Evolutionary conservation across 2,797 vertebrate genomes (phyloP).

Genomic region (Melanotaenia pygmaea): DNA sequence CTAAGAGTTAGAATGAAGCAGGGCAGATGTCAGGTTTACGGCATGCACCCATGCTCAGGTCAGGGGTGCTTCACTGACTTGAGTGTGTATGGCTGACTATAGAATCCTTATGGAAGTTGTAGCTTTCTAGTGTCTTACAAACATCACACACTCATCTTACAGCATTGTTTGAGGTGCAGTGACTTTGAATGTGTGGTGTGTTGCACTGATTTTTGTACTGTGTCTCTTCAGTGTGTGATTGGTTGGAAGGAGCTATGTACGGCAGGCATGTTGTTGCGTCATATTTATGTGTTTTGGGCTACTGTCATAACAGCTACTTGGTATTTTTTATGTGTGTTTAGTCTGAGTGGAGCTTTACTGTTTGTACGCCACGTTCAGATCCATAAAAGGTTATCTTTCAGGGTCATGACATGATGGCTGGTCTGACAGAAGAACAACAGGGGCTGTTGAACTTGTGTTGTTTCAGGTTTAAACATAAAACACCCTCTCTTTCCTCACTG

Average conservation of each 20-base stretch:
- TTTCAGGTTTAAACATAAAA: slow-evolving; percentile 6
- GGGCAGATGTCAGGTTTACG: neutral
- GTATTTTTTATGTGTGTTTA: slow-evolving; percentile 22
- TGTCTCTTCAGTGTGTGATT: slow-evolving; percentile 24
- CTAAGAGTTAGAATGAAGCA: neutral
- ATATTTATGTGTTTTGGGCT: slow-evolving; percentile 4
- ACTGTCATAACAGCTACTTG: neutral
- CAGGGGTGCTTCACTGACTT: slow-evolving; percentile 1
- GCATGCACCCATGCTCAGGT: neutral
- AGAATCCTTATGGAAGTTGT: slow-evolving; percentile 14
- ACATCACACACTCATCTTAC: neutral
- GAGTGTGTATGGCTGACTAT: neutral
- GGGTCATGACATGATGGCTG: slow-evolving; percentile 40
- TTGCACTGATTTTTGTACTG: neutral
- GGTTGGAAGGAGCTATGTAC: slow-evolving; percentile 10
- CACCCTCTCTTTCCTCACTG: slow-evolving; percentile 20
- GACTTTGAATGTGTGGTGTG: neutral
- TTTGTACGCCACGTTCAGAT: slow-evolving; percentile 32
- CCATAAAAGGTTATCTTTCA: slow-evolving; percentile 60
- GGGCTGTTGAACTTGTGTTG: neutral
- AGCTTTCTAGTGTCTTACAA: slow-evolving; percentile 2
- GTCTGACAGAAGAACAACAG: slow-evolving; percentile 3
- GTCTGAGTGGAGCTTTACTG: slow-evolving; percentile 22
- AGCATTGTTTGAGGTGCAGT: neutral
- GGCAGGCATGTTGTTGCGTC: slow-evolving; percentile 1